These are phyloP conservation scores for Cynopterus brachyotis DNA, from an alignment of 2,113 vertebrate genomes.

Conservation along the genomic window DNA sequence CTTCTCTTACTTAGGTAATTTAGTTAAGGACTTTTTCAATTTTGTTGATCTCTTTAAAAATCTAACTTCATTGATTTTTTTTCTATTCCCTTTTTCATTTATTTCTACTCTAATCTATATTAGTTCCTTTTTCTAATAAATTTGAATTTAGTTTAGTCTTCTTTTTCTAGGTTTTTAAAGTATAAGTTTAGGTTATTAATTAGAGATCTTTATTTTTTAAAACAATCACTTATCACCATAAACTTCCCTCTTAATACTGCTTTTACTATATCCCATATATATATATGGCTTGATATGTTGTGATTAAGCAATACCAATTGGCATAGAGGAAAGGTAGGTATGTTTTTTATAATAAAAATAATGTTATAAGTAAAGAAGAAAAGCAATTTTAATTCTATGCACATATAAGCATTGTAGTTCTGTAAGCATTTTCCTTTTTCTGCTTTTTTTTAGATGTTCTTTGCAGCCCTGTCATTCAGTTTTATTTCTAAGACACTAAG, in stretches of 20 bases:
- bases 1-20: neutral
- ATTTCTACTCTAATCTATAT: neutral
- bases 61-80: neutral
- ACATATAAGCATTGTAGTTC: neutral
- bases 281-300: neutral
- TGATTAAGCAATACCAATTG: neutral
- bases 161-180: neutral
- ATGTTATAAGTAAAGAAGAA: neutral
- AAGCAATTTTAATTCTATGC: neutral
- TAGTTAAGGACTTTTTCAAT: neutral
- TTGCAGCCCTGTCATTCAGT: slow-evolving; percentile 88
- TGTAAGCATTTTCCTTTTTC: neutral
- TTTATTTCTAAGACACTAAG: slow-evolving; percentile 88
- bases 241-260: neutral
- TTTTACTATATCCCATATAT: neutral
- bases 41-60: neutral
- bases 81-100: neutral
- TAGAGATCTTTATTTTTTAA: neutral
- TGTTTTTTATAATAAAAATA: neutral
- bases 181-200: neutral
- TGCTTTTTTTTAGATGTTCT: slow-evolving; percentile 86
- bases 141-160: neutral
- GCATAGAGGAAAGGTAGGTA: neutral
- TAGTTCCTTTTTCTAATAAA: neutral
- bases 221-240: neutral